These are phyloP conservation scores for Penaeus vannamei DNA, from an alignment of 1,140 invertebrate genomes.

Conservation along the genomic window DNA sequence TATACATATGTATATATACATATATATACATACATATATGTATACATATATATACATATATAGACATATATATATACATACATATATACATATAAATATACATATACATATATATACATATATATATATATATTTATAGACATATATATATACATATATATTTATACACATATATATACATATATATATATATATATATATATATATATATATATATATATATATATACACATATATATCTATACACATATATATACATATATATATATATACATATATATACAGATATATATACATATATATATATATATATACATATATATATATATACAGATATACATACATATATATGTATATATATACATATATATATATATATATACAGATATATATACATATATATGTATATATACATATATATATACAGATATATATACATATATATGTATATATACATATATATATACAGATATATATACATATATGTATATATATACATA, in stretches of 20 bases:
- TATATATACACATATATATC: conserved; percentile 11
- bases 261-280: not conserved
- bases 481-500: not conserved
- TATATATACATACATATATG: conserved; percentile 34
- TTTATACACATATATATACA: not conserved
- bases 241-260: not conserved
- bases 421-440: conserved; percentile 11
- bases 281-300: conserved; percentile 1
- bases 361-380: not conserved
- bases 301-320: conserved; percentile 14
- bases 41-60: conserved; percentile 38
- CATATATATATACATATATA: conserved; percentile 16
- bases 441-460: conserved; percentile 16
- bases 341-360: not conserved
- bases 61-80: not conserved
- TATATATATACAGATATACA: conserved; percentile 11
- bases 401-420: conserved; percentile 16
- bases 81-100: conserved; percentile 19
- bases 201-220: conserved; percentile 22
- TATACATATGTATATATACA: conserved; percentile 35
- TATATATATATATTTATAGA: conserved; percentile 27
- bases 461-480: not conserved
- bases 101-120: conserved; percentile 24
- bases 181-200: conserved; percentile 22
- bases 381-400: not conserved